Evolutionary conservation across 2,113 vertebrate species (phyloP), one percentile per base, ranked within the genome.

Genomic region (Dipodomys merriami): DNA sequence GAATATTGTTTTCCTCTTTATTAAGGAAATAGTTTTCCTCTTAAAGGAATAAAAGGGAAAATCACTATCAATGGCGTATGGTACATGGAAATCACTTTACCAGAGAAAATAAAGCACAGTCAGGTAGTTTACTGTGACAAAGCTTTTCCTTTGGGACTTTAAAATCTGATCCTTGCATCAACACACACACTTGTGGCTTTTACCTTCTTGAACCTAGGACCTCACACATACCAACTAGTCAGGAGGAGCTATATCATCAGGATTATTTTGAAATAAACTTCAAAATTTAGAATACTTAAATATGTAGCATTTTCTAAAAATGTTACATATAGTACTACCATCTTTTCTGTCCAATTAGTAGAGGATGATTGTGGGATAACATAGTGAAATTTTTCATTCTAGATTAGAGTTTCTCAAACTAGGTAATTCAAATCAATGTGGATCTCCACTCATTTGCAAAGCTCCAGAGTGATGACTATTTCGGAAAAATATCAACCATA

Each of bases 1-100:
- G 10, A 84, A 62, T 39, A 57, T 20, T 53, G 68, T 94, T 95
- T 95, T 19, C 19, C 25, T 82, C 19, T 87, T 35, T 23, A 73
- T 84, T 83, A 73, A 86, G 6, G 2, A 35, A 57, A 86, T 64
- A 64, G 6, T 5, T 74, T 92, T 90, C 7, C 25, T 64, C 6
- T n/a, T 64, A 27, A 81, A 11, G 80, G 11, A 86, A 57, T 9
- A 92, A 69, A 88, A 64, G 22, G n/a, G 29, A 30, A 81, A 83
- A 7, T 80, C 67, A 19, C 53, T 16, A 18, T 79, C 7, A 39
- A 78, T 74, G 16, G 7, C 22, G 71, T 25, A 71, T 35, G 68
- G 57, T 39, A 15, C 81, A 78, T 30, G 6, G 23, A 39, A 60
- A 81, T 81, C 16, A n/a, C 62, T 82, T 85, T 33, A 92, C 25